Conservation (phyloP, 2,113 vertebrate species). For the Dolichotis patagonum region DNA sequence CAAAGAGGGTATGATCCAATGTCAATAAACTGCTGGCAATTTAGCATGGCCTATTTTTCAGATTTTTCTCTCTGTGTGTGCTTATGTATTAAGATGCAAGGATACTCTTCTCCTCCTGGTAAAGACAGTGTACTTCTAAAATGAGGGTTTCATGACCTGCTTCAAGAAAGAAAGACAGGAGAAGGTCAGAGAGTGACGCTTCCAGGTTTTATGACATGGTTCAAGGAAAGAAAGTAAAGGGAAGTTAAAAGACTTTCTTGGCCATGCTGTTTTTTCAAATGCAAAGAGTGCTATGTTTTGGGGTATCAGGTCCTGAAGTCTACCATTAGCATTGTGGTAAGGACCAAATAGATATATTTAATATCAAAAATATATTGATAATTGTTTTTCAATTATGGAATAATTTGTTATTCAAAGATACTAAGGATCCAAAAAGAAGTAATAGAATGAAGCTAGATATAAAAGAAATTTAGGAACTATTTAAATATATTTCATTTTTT, state of each 20-base stretch:
- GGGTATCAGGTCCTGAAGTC: neutral
- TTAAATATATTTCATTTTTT: neutral
- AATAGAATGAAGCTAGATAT: neutral
- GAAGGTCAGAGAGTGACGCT: neutral
- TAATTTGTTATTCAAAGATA: constrained; percentile 13
- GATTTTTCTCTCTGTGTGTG: neutral
- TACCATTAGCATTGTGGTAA: neutral
- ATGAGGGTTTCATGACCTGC: neutral
- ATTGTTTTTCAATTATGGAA: neutral
- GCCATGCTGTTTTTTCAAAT: neutral
- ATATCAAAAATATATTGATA: neutral
- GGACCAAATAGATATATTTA: neutral
- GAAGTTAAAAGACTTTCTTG: neutral
- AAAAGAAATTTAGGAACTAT: neutral
- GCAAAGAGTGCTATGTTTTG: neutral
- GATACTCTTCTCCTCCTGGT: rapidly evolving
- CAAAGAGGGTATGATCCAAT: rapidly evolving
- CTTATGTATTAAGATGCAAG: neutral
- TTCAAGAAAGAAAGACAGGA: neutral
- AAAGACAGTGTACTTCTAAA: neutral
- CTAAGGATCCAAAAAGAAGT: neutral
- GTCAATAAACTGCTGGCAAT: neutral
- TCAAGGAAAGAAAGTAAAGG: neutral
- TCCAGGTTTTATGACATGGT: neutral
- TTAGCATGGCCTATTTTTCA: neutral